phyloP scores from a whole-genome alignment of 2,113 vertebrate species.

The Sclerurus mexicanus region DNA sequence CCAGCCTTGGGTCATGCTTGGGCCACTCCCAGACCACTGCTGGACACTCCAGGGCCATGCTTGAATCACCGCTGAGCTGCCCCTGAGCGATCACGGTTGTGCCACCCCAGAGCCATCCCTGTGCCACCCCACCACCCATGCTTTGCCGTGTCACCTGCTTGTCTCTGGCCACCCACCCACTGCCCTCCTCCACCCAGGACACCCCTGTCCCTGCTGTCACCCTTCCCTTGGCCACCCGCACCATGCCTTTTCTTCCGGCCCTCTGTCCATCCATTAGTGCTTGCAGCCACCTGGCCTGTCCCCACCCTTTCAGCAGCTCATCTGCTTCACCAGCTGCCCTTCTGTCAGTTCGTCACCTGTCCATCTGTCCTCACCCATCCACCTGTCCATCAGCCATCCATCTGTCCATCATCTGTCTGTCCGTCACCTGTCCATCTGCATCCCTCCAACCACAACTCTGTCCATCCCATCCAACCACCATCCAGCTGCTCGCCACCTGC shows the following conservation, averaged over 20 bases:
- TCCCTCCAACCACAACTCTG: not conserved
- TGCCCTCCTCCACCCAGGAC: not conserved
- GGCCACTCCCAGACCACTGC: too few species aligned
- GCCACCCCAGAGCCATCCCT: not conserved
- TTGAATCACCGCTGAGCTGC: too few species aligned
- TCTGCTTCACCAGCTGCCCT: not conserved
- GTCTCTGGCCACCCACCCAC: not conserved
- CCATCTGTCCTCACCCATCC: not conserved
- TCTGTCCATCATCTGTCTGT: not conserved
- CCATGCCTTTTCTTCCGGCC: not conserved
- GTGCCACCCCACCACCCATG: too few species aligned
- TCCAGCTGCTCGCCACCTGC: not conserved
- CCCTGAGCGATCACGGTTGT: too few species aligned
- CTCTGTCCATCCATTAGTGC: not conserved
- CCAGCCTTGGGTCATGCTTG: not conserved
- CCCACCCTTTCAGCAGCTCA: not conserved
- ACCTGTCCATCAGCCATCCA: not conserved
- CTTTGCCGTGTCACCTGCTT: not conserved
- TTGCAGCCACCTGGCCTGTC: not conserved
- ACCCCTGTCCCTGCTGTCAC: not conserved
- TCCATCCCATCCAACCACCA: not conserved
- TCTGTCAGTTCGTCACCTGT: not conserved
- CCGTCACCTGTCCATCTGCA: not conserved
- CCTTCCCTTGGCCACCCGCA: not conserved
- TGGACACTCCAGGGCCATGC: not conserved